A percentile compares a stretch with the other conserved stretches of the same genome.
phyloP scores from a whole-genome alignment of 2,888 invertebrate genomes.

The Synanthedon myopaeformis region DNA sequence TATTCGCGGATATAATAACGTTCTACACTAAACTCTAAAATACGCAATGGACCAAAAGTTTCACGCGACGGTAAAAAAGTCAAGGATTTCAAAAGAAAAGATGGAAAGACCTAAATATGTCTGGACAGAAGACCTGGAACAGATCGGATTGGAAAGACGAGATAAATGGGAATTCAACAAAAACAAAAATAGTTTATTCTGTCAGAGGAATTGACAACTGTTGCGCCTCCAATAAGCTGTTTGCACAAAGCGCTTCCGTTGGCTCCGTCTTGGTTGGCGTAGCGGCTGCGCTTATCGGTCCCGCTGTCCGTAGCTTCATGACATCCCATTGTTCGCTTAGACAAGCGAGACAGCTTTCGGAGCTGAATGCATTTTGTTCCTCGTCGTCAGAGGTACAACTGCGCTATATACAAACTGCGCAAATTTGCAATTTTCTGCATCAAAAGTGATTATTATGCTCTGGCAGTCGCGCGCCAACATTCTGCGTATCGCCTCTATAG shows the following conservation, averaged over 20 bases:
- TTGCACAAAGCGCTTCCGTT: constrained; percentile 6
- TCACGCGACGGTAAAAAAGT: no score
- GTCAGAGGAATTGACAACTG: constrained; percentile 5
- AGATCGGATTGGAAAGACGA: not conserved
- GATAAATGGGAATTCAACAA: not conserved
- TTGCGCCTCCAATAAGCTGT: constrained; percentile 6
- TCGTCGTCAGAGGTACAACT: not conserved
- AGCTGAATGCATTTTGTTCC: not conserved
- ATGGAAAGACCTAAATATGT: no score
- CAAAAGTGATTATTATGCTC: constrained; percentile 23
- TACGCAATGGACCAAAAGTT: no score
- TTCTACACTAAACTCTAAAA: no score
- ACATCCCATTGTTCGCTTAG: constrained; percentile 1
- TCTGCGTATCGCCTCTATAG: constrained; percentile 20
- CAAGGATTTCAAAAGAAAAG: no score
- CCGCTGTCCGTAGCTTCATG: not conserved
- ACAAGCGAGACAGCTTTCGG: constrained; percentile 1
- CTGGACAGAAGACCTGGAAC: no score
- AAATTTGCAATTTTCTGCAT: constrained; percentile 32
- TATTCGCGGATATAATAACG: no score
- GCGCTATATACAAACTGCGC: constrained; percentile 20
- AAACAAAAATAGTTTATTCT: not conserved
- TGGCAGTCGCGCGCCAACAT: constrained; percentile 11
- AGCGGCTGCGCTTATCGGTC: constrained; percentile 2
- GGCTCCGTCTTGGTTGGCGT: constrained; percentile 2